Evolutionary conservation across 2,888 invertebrate genomes (phyloP).

Genomic region (Heteropelma amictum): DNA sequence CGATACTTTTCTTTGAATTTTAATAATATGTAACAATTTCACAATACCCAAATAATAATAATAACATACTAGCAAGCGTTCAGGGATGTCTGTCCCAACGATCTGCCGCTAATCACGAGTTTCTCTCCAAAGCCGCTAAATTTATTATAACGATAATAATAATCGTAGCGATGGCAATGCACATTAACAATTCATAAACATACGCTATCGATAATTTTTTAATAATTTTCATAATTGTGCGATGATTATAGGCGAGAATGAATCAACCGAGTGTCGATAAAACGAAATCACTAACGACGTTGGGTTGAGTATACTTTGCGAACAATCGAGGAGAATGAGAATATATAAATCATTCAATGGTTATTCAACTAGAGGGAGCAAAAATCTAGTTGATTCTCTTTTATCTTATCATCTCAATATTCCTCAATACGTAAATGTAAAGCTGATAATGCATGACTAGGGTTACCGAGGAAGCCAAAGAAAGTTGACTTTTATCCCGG

Average conservation of each 20-base stretch:
- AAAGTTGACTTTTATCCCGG: constrained; percentile 3
- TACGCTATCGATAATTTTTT: constrained; percentile 27
- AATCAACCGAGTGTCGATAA: too few species aligned
- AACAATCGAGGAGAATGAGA: not conserved
- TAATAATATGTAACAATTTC: constrained; percentile 16
- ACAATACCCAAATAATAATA: constrained; percentile 33
- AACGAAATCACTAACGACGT: too few species aligned
- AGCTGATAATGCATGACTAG: constrained; percentile 48
- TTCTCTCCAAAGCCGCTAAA: constrained; percentile 31
- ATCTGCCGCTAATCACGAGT: too few species aligned
- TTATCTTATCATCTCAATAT: constrained; percentile 16
- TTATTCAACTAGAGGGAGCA: constrained; percentile 4
- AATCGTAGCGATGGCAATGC: constrained; percentile 36
- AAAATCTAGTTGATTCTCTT: not conserved
- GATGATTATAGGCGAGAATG: constrained; percentile 14
- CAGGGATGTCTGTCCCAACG: constrained; percentile 19
- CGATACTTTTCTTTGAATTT: constrained; percentile 3
- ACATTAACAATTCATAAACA: constrained; percentile 40
- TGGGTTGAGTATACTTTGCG: too few species aligned
- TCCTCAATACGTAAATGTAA: constrained; percentile 46
- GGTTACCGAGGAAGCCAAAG: constrained; percentile 52
- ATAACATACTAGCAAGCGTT: constrained; percentile 1
- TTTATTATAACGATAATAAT: constrained; percentile 16
- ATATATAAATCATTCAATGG: constrained; percentile 36
- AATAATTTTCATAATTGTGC: constrained; percentile 25